These are phyloP conservation scores for Ceratosolen fusciceps DNA, from an alignment of 1,140 invertebrate species.

Conservation along the genomic window DNA sequence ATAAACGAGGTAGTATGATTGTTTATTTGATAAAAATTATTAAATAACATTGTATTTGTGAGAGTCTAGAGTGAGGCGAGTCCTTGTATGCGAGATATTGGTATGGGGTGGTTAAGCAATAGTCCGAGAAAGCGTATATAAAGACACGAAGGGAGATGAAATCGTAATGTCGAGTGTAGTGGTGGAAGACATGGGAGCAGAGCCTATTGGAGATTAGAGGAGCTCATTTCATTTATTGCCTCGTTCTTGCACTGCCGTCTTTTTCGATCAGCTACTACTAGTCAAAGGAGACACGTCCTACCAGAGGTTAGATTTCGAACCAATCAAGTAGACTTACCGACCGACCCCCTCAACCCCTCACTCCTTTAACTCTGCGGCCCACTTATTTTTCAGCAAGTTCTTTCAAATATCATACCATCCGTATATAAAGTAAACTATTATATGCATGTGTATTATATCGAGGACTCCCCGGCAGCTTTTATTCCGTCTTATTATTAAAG, in stretches of 20 bases:
- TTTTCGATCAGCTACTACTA: background rate
- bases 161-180: background rate
- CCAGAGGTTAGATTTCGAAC: background rate
- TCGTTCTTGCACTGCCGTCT: background rate
- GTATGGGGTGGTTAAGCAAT: too few species aligned
- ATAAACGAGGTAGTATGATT: too few species aligned
- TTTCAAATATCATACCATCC: background rate
- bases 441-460: background rate
- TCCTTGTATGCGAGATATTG: too few species aligned
- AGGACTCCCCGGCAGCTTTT: background rate
- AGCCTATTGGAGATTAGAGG: constrained; percentile 26
- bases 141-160: background rate
- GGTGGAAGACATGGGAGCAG: background rate
- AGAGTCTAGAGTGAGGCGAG: too few species aligned
- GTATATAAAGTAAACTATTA: too few species aligned
- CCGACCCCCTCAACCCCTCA: too few species aligned
- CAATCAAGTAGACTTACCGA: constrained; percentile 28
- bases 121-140: background rate
- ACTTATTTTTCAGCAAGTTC: background rate
- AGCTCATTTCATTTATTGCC: constrained; percentile 33
- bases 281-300: background rate
- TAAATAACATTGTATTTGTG: too few species aligned
- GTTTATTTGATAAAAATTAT: too few species aligned
- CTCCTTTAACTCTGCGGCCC: background rate
- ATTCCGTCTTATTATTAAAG: background rate